Evolutionary conservation across 23 tunicate species (phyloP).

Genomic region (Halocynthia aurantium): DNA sequence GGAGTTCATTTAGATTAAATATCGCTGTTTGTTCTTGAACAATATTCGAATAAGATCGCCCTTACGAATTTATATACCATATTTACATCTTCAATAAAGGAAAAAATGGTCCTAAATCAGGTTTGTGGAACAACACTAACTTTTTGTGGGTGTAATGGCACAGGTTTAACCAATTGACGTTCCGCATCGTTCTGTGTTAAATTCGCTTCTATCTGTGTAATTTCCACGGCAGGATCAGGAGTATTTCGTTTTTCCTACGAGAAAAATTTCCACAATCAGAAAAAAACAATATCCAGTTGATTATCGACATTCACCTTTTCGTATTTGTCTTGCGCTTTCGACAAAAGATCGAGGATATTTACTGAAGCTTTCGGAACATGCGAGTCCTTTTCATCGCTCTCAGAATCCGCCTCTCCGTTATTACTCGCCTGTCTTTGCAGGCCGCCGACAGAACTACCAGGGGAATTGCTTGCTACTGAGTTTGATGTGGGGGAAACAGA

Average conservation of each 20-base stretch:
- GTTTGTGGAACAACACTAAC: not conserved
- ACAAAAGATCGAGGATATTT: slow-evolving; percentile 43
- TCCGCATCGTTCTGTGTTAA: not conserved
- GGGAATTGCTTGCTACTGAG: slow-evolving; percentile 16
- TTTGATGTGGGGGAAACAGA: slow-evolving; percentile 18
- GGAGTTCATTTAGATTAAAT: no score
- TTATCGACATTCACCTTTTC: slow-evolving; percentile 41
- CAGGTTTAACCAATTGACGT: slow-evolving; percentile 20
- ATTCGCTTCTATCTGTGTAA: not conserved
- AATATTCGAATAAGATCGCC: no score
- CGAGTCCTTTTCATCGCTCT: slow-evolving; percentile 2
- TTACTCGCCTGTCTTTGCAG: slow-evolving; percentile 9
- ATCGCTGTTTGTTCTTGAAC: no score
- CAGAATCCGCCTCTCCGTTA: slow-evolving; percentile 19
- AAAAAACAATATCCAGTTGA: not conserved
- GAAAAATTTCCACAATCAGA: not conserved
- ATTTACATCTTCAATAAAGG: no score
- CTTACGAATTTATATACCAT: no score
- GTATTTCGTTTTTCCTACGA: slow-evolving; percentile 15
- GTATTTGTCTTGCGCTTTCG: slow-evolving; percentile 66
- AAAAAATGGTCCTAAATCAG: no score
- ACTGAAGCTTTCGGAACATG: slow-evolving; percentile 3
- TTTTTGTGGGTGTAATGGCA: slow-evolving; percentile 17
- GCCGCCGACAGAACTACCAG: slow-evolving; percentile 26
- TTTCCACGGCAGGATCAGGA: slow-evolving; percentile 15